Evolutionary conservation across 2,888 invertebrate species (phyloP), one percentile per base, ranked within the genome.

Genomic region (Heteromurus nitidus): DNA sequence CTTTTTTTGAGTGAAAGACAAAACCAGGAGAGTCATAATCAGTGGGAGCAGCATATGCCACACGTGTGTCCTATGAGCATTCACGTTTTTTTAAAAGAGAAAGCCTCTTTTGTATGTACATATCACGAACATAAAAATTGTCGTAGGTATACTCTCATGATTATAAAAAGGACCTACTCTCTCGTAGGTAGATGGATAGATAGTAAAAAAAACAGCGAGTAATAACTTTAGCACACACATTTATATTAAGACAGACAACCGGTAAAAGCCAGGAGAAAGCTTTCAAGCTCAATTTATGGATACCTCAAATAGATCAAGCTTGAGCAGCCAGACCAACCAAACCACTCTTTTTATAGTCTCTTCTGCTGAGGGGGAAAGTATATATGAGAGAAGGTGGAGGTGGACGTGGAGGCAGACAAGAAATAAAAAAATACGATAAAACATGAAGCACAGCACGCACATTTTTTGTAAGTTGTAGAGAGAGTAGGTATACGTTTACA

Each of bases 231-330:
- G 72, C 60, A 67, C 55, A 72, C 76, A 36, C 50, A 69, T 68
- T 65, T 67, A 79, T 79, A 79, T 79, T 79, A 47, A 24, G 68
- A 73, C 58, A 80, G 80, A 80, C 80, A 80, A 68, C 73, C 80
- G 73, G 80, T 80, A 80, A 80, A 80, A 80, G 80, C 80, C 58
- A 55, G 79, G 80, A 80, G 80, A 80, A 80, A 80, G 80, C 80
- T 80, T 80, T 80, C 80, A 80, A 73, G 70, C 80, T 50, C 73
- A 80, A 80, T 80, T 80, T 80, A 73, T 68, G 80, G 62, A 73
- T 65, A 58, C 16, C 68, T 44, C 68, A 26, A 36, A 31, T 31
- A 58, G 20, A 50, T n/a, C 9, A 20, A 50, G 7, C 13, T 5
- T 36, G 36, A 62, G 22, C 22, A 44, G 50, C 16, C 26, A 67